Conservation (phyloP, 2,113 vertebrate genomes). For the Pleuronectes platessa region DNA sequence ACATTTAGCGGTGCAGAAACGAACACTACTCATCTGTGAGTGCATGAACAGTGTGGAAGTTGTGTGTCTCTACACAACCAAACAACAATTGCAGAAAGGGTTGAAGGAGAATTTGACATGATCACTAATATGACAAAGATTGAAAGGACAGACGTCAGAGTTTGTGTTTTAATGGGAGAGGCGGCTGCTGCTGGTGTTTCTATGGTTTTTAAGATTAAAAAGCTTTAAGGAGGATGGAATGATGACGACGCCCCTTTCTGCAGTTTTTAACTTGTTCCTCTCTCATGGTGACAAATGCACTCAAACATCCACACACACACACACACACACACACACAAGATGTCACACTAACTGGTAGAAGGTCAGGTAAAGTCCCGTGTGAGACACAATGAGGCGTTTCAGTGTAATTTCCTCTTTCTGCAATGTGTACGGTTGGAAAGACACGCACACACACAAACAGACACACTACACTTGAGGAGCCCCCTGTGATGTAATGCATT, state of each 20-base stretch:
- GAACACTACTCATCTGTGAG: no score
- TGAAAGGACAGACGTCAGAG: no score
- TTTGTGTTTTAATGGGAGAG: no score
- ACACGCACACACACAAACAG: conserved; percentile 23
- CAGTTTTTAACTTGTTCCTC: conserved; percentile 9
- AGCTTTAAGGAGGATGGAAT: neutral
- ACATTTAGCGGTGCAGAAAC: no score
- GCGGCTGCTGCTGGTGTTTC: no score
- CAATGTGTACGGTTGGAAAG: conserved; percentile 15
- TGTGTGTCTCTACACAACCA: no score
- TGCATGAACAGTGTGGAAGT: no score
- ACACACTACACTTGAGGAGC: conserved; percentile 14
- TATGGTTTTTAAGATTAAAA: neutral
- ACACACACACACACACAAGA: neutral
- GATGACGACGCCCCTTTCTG: neutral
- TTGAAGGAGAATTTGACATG: no score
- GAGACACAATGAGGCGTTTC: conserved; percentile 42
- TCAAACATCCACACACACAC: neutral
- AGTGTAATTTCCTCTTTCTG: conserved; percentile 39
- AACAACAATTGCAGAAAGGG: no score
- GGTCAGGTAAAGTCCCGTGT: conserved; percentile 8
- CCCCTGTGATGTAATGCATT: conserved; percentile 40
- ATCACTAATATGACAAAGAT: no score
- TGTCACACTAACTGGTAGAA: conserved; percentile 18
- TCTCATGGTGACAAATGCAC: neutral